phyloP scores from a whole-genome alignment of 1,140 invertebrate species.

The Lysiphlebus fabarum region DNA sequence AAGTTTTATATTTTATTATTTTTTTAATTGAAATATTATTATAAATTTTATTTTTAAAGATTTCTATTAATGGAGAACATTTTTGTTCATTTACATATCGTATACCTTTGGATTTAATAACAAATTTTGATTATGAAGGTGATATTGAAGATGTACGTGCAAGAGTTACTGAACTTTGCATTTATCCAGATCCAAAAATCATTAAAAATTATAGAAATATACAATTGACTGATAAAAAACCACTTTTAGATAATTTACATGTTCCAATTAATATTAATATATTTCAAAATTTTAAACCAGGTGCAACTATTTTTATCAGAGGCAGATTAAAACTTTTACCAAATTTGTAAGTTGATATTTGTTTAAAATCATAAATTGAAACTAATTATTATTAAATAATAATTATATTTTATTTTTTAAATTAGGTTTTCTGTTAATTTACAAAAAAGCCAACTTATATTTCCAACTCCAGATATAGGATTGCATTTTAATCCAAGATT shows the following conservation, averaged over 20 bases:
- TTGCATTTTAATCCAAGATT: constrained; percentile 68
- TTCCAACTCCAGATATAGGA: constrained; percentile 63
- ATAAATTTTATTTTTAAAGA: constrained; percentile 41
- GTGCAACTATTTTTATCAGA: constrained; percentile 54
- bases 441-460: constrained; percentile 60
- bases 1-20: constrained; percentile 15
- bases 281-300: too few relatives aligned
- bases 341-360: constrained; percentile 51
- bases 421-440: constrained; percentile 66
- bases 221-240: constrained; percentile 19
- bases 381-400: too few relatives aligned
- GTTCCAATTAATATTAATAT: too few relatives aligned
- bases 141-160: constrained; percentile 56
- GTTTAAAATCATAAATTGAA: not conserved
- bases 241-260: not conserved
- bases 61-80: constrained; percentile 70
- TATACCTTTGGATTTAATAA: constrained; percentile 57
- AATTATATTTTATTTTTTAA: not conserved
- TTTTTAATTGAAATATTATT: constrained; percentile 24
- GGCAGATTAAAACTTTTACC: constrained; percentile 64
- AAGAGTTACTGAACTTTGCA: constrained; percentile 43
- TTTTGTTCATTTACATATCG: constrained; percentile 68
- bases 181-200: constrained; percentile 56
- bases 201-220: constrained; percentile 33
- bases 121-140: constrained; percentile 60